phyloP scores from a whole-genome alignment of 2,888 invertebrate genomes.

The Sarcophaga carnaria region DNA sequence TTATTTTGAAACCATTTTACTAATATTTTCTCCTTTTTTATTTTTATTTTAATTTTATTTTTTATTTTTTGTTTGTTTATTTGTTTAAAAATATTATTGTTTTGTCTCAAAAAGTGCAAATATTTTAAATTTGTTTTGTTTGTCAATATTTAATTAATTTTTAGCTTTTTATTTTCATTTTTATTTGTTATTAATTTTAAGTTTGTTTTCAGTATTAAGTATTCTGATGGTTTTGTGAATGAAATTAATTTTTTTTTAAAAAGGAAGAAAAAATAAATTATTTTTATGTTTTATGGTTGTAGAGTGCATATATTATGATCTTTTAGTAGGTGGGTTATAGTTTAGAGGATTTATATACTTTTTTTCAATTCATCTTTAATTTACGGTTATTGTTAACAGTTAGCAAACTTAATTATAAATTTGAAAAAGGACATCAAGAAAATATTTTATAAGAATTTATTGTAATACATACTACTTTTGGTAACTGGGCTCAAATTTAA shows the following conservation, averaged over 20 bases:
- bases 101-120: slow-evolving; percentile 68
- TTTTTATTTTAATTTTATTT: slow-evolving; percentile 38
- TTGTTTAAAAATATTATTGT: slow-evolving; percentile 66
- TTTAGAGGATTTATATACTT: slow-evolving; percentile 65
- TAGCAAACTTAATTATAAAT: slow-evolving; percentile 25
- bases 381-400: slow-evolving; percentile 36
- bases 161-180: slow-evolving; percentile 29
- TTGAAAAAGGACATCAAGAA: neutral
- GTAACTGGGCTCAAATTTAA: too few species aligned
- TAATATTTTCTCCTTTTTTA: slow-evolving; percentile 56
- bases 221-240: slow-evolving; percentile 50
- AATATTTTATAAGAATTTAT: neutral
- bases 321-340: slow-evolving; percentile 68
- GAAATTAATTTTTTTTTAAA: slow-evolving; percentile 20
- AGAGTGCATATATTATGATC: slow-evolving; percentile 62
- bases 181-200: slow-evolving; percentile 30
- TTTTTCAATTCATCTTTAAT: slow-evolving; percentile 1
- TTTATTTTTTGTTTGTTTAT: neutral
- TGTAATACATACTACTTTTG: too few species aligned
- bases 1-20: slow-evolving; percentile 70
- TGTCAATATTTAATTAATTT: slow-evolving; percentile 14
- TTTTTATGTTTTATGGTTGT: slow-evolving; percentile 35
- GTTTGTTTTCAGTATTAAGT: slow-evolving; percentile 35
- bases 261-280: slow-evolving; percentile 20
- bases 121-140: slow-evolving; percentile 42